Base-by-base conservation (phyloP, 2,113 vertebrate genomes). In the Apteryx mantelli region DNA sequence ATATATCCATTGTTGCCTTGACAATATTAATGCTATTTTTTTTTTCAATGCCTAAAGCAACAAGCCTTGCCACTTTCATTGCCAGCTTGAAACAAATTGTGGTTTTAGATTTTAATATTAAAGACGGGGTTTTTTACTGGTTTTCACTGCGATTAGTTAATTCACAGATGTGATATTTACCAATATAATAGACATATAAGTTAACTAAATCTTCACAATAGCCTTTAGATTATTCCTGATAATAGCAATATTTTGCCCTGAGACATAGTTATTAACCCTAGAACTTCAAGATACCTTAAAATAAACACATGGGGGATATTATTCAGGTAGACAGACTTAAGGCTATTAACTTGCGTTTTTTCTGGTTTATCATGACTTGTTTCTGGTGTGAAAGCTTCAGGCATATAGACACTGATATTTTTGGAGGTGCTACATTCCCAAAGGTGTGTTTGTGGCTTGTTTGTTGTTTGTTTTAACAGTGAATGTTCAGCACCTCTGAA, bases 1-100 rank as follows among this genome's bases (percentile, higher is more conserved):
- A 63, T 79, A 85, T 79, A 55, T 58, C 88, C 80, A 94, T 96
- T 95, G 52, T 97, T 82, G 93, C 77, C 66, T 88, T 97, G 94
- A 91, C 68, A 96, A 77, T 93, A 92, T 96, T 86, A 95, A 55
- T 94, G 84, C 32, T 70, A 30, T 87, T 77, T 92, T 82, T 13
- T 61, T 85, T 55, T 28, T 18, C 68, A 42, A 20, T 86, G 86
- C 78, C 86, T 95, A 88, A 81, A 93, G 92, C 40, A 85, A 78
- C 1, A 16, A 78, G 14, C 64, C 16, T 95, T 69, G 40, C 82
- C 56, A 61, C 70, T 94, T 95, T 89, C 70, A 69, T 95, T 89
- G 30, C 93, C 42, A 89, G 24, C 74, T 81, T 71, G 68, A 94
- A 95, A 90, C 30, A 84, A 93, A 87, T 66, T 69, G 44, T 96